phyloP scores from a whole-genome alignment of 2,888 invertebrate species.

The Phaedon cochleariae region DNA sequence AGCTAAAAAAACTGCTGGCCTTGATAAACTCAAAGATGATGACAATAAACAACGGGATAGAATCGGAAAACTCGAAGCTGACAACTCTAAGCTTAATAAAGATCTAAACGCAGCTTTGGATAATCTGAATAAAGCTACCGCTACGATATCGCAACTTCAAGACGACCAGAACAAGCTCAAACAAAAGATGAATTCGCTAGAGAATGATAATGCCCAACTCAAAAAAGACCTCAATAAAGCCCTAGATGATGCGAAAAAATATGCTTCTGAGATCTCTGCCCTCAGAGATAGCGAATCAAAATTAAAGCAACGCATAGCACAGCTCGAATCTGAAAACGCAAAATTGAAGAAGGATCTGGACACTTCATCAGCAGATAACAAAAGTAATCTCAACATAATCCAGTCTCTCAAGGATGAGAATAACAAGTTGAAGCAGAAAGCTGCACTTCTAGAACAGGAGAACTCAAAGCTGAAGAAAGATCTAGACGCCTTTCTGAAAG shows the following conservation, averaged over 20 bases:
- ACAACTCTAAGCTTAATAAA: conserved; percentile 41
- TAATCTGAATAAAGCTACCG: conserved; percentile 28
- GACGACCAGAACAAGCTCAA: conserved; percentile 42
- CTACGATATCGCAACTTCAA: conserved; percentile 29
- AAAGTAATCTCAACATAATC: conserved; percentile 14
- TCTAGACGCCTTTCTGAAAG: conserved; percentile 24
- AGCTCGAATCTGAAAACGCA: conserved; percentile 41
- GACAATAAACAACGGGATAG: conserved; percentile 7
- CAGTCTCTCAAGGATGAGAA: conserved; percentile 27
- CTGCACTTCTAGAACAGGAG: conserved; percentile 31
- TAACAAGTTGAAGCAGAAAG: conserved; percentile 22
- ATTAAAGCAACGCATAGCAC: conserved; percentile 26
- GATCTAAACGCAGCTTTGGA: conserved; percentile 38
- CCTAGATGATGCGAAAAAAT: conserved; percentile 30
- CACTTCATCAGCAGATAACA: conserved; percentile 17
- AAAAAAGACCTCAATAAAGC: conserved; percentile 34
- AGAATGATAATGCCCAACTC: conserved; percentile 37
- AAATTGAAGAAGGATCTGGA: conserved; percentile 45
- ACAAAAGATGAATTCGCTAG: conserved; percentile 37
- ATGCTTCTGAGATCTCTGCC: conserved; percentile 21
- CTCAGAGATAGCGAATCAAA: conserved; percentile 23
- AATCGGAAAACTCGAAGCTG: conserved; percentile 40
- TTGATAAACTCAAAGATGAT: conserved; percentile 5
- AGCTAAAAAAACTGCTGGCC: conserved; percentile 32
- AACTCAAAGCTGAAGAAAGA: conserved; percentile 31